Base-by-base conservation (phyloP, 2,113 vertebrate genomes). In the cat (Felis catus) region DNA sequence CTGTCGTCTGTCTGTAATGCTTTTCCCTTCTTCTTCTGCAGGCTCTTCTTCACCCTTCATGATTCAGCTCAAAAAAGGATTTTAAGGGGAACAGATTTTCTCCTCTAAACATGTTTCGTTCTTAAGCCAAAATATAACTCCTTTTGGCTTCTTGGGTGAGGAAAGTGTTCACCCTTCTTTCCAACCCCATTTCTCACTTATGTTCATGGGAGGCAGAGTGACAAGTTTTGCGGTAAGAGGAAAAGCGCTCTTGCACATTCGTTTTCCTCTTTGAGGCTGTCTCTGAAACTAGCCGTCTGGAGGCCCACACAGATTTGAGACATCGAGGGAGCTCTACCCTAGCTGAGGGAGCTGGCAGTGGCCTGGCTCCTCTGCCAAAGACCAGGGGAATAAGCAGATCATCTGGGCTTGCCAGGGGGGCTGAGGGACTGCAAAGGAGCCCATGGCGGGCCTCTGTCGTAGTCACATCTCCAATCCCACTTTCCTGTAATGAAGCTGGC, bases 361-460 rank as follows among this genome's bases (percentile, higher is more conserved):
- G 15, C 19, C 16, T 82, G 48, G 15, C 7, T 90, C 6, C 63
- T 70, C 31, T 14, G 27, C 21, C 48, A 29, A 11, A 63, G 29
- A 73, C 1, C 0, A 8, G 58, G 4, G 31, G 18, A 39, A 1
- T 9, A 4, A 13, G 39, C 10, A 23, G 1, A 31, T 71, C 15
- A 23, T 15, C 12, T 25, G 66, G n/a, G 11, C 16, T 81, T 65
- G 76, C 25, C 51, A 45, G 1, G 12, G 7, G 15, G n/a, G 8
- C 18, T 1, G 0, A 29, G 21, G 31, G 5, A 16, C 21, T 13
- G 11, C 19, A 31, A 31, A 51, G 19, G 86, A 94, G n/a, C 48
- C 5, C 58, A 33, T 0, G 7, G 2, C 18, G 7, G 9, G 36
- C 3, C 4, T 4, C 21, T 12, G n/a, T 41, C 23, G 45, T 27